Evolutionary conservation across 2,113 vertebrate genomes (phyloP), one percentile per base, ranked within the genome.

Genomic region (Sinocyclocheilus anophthalmus): DNA sequence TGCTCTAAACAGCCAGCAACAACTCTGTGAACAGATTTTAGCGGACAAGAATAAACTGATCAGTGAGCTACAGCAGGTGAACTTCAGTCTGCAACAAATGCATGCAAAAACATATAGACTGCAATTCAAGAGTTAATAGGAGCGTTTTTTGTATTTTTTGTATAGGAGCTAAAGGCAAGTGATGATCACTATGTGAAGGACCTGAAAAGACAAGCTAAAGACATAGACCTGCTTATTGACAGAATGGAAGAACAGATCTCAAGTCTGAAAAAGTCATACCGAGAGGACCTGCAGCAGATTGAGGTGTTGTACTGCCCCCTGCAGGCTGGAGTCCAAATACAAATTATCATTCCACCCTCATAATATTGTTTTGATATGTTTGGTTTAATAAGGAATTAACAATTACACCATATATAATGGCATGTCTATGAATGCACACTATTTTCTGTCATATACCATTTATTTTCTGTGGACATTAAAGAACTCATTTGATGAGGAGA

Each of bases 31-130:
- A 0, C 85, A 89, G 24, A 88, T 98, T 5, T 89, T 96, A 3
- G 92, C 96, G 12, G 93, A 96, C 42, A 97, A 98, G 92, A 96
- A 96, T 91, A 94, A 93, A 85, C 90, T 97, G 14, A 96, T 97
- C 30, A 86, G 53, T 14, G 94, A 96, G 5, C 86, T 97, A 72
- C 95, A 97, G 85, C 94, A 96, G 96, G 97, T 96, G 86, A 30
- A 69, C 55, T 48, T 45, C 14, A 30, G 12, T 10, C 13, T n/a
- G 22, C 57, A 63, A 67, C 12, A 18, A 18, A 48, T 45, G 1
- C 59, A 37, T 75, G 53, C 63, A 33, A 50, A 50, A 50, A 13
- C 12, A 13, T 50, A 26, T 5, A 37, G 8, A 45, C 22, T 42
- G 7, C 20, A 20, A 61, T 9, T 13, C 10, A 39, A n/a, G 13